Evolutionary conservation across 1,140 invertebrate genomes (phyloP), one percentile per base, ranked within the genome.

Genomic region (Bicyclus anynana): DNA sequence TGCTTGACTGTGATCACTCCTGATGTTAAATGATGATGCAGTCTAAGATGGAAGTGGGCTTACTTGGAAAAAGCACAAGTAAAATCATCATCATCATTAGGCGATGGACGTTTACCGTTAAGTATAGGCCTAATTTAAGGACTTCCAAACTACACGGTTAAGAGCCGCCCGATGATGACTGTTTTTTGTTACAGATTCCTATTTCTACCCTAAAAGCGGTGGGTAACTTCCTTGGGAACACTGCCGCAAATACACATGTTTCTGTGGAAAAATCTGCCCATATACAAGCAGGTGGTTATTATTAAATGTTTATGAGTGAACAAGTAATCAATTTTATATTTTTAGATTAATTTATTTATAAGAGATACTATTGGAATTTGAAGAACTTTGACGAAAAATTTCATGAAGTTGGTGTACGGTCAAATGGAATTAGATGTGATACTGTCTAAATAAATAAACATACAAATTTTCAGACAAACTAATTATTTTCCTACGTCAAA

Each of bases 161-260:
- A n/a, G n/a, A n/a, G n/a, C n/a, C n/a, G n/a, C n/a, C n/a, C n/a
- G n/a, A n/a, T n/a, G n/a, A n/a, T n/a, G n/a, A n/a, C n/a, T n/a
- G n/a, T n/a, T 18, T 61, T 10, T 40, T 66, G 37, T 80, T 75
- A 13, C 76, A 88, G 85, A 88, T 88, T 53, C 85, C 85, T 2
- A 86, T 88, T 64, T 79, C 82, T 16, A 73, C 82, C 12, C 62
- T 88, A 47, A 81, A 76, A 61, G 79, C 85, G 13, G 85, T 88
- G 3, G 70, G 79, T 38, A 76, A 72, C 64, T 80, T 88, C 52
- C 58, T 88, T 12, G 72, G 69, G 20, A 86, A 86, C 47, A 77
- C 80, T 2, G 85, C 79, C 4, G 76, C 67, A 49, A 80, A 74
- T 40, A 85, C 83, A 29, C 82, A 67, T 50, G 64, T 86, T 27